Conservation (phyloP, 2,797 vertebrate species). For the Myotis myotis region DNA sequence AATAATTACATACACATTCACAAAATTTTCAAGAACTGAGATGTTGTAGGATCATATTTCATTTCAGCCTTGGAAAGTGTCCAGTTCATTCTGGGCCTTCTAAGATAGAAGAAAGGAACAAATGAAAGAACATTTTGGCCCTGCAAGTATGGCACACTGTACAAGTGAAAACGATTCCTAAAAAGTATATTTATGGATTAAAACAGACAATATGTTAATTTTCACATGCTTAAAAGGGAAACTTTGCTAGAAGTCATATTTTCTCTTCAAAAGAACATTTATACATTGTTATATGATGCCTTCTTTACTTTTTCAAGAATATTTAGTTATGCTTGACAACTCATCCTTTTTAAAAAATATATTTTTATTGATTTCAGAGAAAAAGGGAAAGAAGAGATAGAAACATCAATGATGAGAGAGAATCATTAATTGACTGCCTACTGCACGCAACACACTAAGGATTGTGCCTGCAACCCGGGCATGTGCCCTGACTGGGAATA, state of each 20-base stretch:
- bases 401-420: too few species aligned
- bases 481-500: too few species aligned
- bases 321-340: too few species aligned
- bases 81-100: slow-evolving; percentile 47
- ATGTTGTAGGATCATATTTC: slow-evolving; percentile 62
- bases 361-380: too few species aligned
- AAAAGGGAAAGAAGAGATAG: too few species aligned
- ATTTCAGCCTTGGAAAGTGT: slow-evolving; percentile 67
- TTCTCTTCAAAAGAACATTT: slow-evolving; percentile 54
- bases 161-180: slow-evolving; percentile 57
- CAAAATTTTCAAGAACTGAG: slow-evolving; percentile 71
- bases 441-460: too few species aligned
- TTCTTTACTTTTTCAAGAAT: neutral
- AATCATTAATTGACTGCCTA: too few species aligned
- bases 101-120: slow-evolving; percentile 43
- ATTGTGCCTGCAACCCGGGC: too few species aligned
- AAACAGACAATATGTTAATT: slow-evolving; percentile 75
- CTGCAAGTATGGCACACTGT: neutral
- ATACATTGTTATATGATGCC: neutral
- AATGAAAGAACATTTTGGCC: neutral
- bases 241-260: slow-evolving; percentile 33
- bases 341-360: too few species aligned
- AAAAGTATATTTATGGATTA: slow-evolving; percentile 62
- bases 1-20: slow-evolving; percentile 76
- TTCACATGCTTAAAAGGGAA: slow-evolving; percentile 68